A percentile compares a stretch with the other conserved stretches of the same genome.
phyloP scores from a whole-genome alignment of 1,140 invertebrate genomes.

The Nephotettix cincticeps region DNA sequence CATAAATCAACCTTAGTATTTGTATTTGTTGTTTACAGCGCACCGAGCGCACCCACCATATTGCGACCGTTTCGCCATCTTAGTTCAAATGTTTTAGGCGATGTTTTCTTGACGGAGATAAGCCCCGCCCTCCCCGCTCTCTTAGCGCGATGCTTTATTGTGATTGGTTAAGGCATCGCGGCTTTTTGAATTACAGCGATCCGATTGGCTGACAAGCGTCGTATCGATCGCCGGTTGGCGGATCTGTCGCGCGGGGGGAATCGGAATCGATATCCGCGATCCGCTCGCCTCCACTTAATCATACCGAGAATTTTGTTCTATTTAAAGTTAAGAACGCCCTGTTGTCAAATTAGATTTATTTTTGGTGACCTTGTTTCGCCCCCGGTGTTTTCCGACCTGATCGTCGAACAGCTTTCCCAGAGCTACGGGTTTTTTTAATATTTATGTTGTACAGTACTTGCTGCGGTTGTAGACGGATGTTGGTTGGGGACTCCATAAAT shows the following conservation, averaged over 20 bases:
- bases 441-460: too few relatives aligned
- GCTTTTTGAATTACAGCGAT: constrained; percentile 19
- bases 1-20: neutral
- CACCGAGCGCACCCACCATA: constrained; percentile 7
- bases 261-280: constrained; percentile 15
- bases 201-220: constrained; percentile 12
- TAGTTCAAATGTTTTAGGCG: constrained; percentile 28
- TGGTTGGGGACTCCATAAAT: too few relatives aligned
- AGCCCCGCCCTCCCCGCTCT: neutral
- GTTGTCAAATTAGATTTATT: constrained; percentile 23
- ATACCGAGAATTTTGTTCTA: neutral
- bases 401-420: neutral
- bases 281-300: constrained; percentile 1
- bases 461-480: too few relatives aligned
- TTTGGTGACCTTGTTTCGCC: neutral
- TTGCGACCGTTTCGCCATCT: constrained; percentile 27
- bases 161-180: constrained; percentile 9
- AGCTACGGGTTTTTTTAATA: too few relatives aligned
- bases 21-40: constrained; percentile 11
- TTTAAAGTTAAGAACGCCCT: constrained; percentile 1
- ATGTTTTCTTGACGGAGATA: constrained; percentile 21
- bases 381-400: neutral
- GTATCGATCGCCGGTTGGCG: constrained; percentile 26
- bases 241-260: constrained; percentile 22
- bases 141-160: neutral